Evolutionary conservation across 2,113 vertebrate species (phyloP).

Genomic region (Melanerpes aurifrons): DNA sequence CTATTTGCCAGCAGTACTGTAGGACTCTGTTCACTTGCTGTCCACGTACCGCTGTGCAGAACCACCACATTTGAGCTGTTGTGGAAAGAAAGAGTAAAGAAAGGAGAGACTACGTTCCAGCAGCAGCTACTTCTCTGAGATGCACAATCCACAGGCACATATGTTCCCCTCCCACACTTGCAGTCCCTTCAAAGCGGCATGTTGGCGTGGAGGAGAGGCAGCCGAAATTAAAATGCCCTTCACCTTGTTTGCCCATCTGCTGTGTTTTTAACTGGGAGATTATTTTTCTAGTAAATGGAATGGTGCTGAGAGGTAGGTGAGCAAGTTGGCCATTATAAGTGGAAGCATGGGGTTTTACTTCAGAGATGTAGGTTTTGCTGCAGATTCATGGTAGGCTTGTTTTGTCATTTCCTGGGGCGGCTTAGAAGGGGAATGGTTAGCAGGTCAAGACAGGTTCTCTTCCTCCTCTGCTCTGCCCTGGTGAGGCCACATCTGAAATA

Average conservation of each 20-base stretch:
- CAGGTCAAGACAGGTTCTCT: no score
- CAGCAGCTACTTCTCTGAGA: conserved; percentile 5
- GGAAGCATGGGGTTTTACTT: background rate
- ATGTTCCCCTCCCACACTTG: conserved; percentile 61
- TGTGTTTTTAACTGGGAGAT: background rate
- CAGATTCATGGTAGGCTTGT: background rate
- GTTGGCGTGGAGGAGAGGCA: conserved; percentile 45
- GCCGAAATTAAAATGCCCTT: conserved; percentile 50
- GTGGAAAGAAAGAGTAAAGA: background rate
- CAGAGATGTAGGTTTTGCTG: background rate
- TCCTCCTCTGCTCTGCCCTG: no score
- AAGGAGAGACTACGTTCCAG: background rate
- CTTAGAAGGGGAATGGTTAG: no score
- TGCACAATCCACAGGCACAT: conserved; percentile 59
- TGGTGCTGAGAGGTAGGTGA: background rate
- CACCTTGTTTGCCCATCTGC: conserved; percentile 64
- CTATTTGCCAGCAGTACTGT: background rate
- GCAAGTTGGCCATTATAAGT: background rate
- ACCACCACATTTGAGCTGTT: background rate
- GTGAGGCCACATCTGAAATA: no score
- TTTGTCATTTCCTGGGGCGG: background rate
- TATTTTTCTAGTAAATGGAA: conserved; percentile 15
- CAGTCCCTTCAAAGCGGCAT: conserved; percentile 14
- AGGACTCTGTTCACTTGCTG: background rate
- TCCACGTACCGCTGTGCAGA: background rate